phyloP scores from a whole-genome alignment of 2,888 invertebrate species.

The Minunthozetes semirufus region DNA sequence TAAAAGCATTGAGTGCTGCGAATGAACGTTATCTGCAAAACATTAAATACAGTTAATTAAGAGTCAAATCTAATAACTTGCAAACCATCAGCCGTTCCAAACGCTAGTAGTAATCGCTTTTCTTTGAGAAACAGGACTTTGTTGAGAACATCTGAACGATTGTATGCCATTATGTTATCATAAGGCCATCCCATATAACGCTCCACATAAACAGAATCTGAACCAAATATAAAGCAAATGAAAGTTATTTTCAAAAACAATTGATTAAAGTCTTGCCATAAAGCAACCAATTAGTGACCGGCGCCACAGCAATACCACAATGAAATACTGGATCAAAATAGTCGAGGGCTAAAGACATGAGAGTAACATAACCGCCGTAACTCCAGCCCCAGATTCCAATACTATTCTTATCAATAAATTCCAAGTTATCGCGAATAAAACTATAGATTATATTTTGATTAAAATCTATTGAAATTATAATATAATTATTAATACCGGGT shows the following conservation, averaged over 20 bases:
- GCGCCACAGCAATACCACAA: slow-evolving; percentile 89
- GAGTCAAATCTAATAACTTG: not conserved
- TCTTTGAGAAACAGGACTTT: slow-evolving; percentile 78
- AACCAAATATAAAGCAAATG: not conserved
- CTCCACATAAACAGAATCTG: slow-evolving; percentile 92
- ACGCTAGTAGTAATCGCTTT: slow-evolving; percentile 80
- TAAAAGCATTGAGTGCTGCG: slow-evolving; percentile 11
- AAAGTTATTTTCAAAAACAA: slow-evolving; percentile 39
- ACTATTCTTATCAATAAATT: slow-evolving; percentile 77
- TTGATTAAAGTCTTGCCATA: slow-evolving; percentile 64
- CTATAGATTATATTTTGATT: slow-evolving; percentile 37
- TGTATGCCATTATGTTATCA: slow-evolving; percentile 82
- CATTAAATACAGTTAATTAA: slow-evolving; percentile 25
- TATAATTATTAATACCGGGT: slow-evolving; percentile 49
- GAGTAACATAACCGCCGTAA: slow-evolving; percentile 88
- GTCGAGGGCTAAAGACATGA: slow-evolving; percentile 74
- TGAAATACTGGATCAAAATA: slow-evolving; percentile 75
- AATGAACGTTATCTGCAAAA: slow-evolving; percentile 22
- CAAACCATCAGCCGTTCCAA: slow-evolving; percentile 77
- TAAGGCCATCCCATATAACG: slow-evolving; percentile 88
- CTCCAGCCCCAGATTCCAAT: slow-evolving; percentile 95
- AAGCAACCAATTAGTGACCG: slow-evolving; percentile 89
- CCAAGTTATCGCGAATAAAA: slow-evolving; percentile 73
- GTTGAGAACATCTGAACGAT: slow-evolving; percentile 59
- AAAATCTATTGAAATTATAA: not conserved